Evolutionary conservation across 2,113 vertebrate species (phyloP).

Genomic region (Ranitomeya variabilis): DNA sequence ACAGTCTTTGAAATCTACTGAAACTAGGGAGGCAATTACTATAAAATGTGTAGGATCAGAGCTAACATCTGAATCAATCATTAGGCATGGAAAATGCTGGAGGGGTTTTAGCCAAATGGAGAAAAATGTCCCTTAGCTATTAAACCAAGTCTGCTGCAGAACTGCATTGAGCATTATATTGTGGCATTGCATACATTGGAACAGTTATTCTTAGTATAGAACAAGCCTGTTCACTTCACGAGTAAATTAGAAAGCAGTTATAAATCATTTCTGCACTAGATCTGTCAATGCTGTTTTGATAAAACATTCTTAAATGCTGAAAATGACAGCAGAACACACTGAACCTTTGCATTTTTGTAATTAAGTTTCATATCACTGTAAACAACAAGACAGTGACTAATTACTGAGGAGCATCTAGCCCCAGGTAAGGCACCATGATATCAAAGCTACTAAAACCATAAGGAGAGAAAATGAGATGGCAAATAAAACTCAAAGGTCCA

Average conservation of each 20-base stretch:
- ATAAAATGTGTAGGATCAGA: no score
- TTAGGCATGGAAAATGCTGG: no score
- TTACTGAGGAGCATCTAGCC: neutral
- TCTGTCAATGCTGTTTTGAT: neutral
- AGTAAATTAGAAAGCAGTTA: constrained; percentile 9
- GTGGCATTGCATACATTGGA: no score
- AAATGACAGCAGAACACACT: neutral
- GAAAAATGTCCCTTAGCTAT: no score
- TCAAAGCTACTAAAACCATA: neutral
- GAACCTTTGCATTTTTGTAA: constrained; percentile 16
- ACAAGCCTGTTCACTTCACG: neutral
- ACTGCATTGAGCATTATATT: no score
- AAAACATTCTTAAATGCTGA: neutral
- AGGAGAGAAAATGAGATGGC: neutral
- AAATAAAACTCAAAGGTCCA: neutral
- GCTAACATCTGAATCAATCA: no score
- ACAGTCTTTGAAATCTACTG: no score
- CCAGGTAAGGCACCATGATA: neutral
- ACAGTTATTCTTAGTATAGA: neutral
- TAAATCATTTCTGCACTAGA: constrained; percentile 39
- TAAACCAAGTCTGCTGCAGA: no score
- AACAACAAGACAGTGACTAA: constrained; percentile 25
- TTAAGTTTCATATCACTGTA: constrained; percentile 15
- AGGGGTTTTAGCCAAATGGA: no score
- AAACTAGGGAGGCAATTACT: no score